Evolutionary conservation across 2,888 invertebrate species (phyloP).

Genomic region (Hydraecia micacea): DNA sequence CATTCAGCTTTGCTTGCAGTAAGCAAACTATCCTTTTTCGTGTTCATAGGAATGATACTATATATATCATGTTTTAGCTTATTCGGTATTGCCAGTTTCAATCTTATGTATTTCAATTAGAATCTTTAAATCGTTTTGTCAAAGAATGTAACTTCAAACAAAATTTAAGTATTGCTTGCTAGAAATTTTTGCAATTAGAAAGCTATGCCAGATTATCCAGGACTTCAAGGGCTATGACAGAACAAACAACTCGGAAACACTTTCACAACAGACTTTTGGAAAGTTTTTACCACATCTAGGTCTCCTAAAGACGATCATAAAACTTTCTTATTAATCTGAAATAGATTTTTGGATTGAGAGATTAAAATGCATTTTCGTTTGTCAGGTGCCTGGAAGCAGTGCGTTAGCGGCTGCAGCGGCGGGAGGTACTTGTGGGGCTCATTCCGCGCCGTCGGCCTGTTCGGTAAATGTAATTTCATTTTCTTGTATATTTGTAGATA

Average conservation of each 20-base stretch:
- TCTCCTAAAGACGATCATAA: conserved; percentile 31
- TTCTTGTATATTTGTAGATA: conserved; percentile 53
- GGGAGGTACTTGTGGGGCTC: conserved; percentile 85
- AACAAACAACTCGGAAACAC: conserved; percentile 8
- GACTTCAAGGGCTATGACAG: conserved; percentile 41
- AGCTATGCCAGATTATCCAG: conserved; percentile 12
- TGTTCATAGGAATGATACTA: conserved; percentile 24
- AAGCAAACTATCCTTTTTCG: conserved; percentile 38
- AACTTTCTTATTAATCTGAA: background rate
- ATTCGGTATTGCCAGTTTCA: conserved; percentile 22
- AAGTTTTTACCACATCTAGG: conserved; percentile 12
- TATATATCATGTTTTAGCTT: conserved; percentile 18
- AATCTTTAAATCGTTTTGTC: background rate
- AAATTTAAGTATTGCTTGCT: conserved; percentile 24
- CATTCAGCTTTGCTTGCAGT: conserved; percentile 53
- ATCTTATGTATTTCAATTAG: conserved; percentile 8
- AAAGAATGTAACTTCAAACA: background rate
- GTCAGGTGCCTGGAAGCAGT: conserved; percentile 87
- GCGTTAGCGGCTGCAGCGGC: conserved; percentile 86
- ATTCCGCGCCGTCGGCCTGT: conserved; percentile 87
- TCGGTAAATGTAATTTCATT: conserved; percentile 82
- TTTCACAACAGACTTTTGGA: conserved; percentile 16
- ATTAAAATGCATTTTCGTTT: conserved; percentile 39
- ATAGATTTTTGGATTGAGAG: background rate
- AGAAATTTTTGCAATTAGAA: conserved; percentile 4